Evolutionary conservation across 2,888 invertebrate genomes (phyloP).

Genomic region (Romanomermis culicivorax): DNA sequence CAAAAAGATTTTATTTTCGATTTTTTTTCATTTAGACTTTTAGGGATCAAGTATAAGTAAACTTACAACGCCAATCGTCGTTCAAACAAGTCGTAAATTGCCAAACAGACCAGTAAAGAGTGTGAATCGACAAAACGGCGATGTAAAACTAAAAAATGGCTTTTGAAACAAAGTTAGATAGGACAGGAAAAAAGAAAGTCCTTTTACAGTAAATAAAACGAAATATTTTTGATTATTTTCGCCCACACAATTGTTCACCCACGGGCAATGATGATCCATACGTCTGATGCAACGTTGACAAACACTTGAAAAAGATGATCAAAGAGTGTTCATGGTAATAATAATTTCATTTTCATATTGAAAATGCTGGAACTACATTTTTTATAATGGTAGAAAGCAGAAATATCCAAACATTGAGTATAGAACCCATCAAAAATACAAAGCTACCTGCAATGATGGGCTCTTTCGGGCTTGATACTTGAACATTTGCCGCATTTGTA

Average conservation of each 20-base stretch:
- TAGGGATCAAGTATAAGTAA: no score
- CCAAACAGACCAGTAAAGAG: constrained; percentile 66
- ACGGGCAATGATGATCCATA: constrained; percentile 99
- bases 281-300: constrained; percentile 53
- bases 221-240: constrained; percentile 98
- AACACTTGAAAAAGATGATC: neutral
- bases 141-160: constrained; percentile 62
- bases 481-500: constrained; percentile 86
- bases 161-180: constrained; percentile 8
- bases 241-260: constrained; percentile 89
- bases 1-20: no score
- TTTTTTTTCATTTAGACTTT: no score
- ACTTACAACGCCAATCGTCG: constrained; percentile 61
- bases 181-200: neutral
- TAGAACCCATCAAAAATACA: constrained; percentile 11
- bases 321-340: no score
- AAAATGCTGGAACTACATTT: no score
- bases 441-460: constrained; percentile 86
- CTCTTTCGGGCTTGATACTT: constrained; percentile 82
- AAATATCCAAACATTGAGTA: constrained; percentile 6
- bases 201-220: constrained; percentile 48
- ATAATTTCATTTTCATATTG: no score
- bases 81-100: constrained; percentile 81
- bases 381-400: no score
- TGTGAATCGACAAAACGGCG: constrained; percentile 80